phyloP scores from a whole-genome alignment of 2,888 invertebrate species.

The Carcina quercana region DNA sequence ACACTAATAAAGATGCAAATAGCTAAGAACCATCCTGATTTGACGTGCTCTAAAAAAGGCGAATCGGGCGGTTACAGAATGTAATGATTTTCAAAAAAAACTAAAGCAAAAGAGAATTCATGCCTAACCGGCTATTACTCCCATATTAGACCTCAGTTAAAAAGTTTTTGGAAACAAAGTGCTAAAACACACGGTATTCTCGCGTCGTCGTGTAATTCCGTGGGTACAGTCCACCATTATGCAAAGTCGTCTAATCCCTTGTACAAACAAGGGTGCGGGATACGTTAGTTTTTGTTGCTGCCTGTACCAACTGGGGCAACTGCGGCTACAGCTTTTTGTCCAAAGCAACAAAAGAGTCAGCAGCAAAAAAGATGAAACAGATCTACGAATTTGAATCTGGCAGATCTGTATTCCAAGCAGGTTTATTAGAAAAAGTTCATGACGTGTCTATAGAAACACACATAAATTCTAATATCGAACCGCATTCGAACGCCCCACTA shows the following conservation, averaged over 20 bases:
- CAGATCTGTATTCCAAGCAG: background rate
- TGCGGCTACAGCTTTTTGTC: constrained; percentile 16
- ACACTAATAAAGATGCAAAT: no score
- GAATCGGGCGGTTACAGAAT: no score
- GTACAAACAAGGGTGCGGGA: constrained; percentile 45
- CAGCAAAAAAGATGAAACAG: background rate
- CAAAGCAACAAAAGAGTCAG: background rate
- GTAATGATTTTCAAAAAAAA: no score
- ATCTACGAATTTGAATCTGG: background rate
- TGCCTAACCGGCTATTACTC: no score
- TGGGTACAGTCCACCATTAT: constrained; percentile 21
- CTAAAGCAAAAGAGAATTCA: no score
- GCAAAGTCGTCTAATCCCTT: constrained; percentile 40
- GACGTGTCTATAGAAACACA: no score
- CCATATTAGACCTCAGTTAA: no score
- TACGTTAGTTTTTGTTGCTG: constrained; percentile 35
- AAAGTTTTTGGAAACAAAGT: no score
- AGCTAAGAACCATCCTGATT: no score
- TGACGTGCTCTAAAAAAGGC: no score
- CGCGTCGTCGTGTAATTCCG: background rate
- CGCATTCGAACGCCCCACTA: constrained; percentile 8
- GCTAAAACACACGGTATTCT: constrained; percentile 2
- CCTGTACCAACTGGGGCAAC: background rate
- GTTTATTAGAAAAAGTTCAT: background rate
- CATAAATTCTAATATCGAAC: background rate